Evolutionary conservation across 2,888 invertebrate species (phyloP).

Genomic region (Vanessa cardui): DNA sequence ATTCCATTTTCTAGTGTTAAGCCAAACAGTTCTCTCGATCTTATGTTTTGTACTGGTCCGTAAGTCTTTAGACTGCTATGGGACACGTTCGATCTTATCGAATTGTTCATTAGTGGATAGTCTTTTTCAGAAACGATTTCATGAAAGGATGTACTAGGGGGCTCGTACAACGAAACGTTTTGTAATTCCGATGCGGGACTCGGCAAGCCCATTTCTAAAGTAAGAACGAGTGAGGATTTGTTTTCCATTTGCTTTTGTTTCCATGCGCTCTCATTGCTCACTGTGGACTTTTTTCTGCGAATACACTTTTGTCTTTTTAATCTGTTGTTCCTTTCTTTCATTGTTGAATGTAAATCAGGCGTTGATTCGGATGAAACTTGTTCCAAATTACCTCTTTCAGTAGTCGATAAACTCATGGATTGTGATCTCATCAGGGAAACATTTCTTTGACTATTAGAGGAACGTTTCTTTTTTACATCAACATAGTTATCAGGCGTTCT

Average conservation of each 20-base stretch:
- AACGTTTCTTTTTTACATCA: constrained; percentile 48
- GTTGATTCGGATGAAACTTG: constrained; percentile 65
- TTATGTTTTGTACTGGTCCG: constrained; percentile 56
- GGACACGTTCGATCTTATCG: constrained; percentile 65
- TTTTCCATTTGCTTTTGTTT: constrained; percentile 53
- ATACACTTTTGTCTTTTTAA: constrained; percentile 83
- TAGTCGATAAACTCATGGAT: constrained; percentile 63
- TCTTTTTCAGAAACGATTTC: constrained; percentile 40
- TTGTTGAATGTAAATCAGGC: constrained; percentile 62
- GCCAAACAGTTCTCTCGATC: constrained; percentile 70
- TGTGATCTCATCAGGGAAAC: constrained; percentile 61
- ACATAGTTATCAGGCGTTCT: constrained; percentile 67
- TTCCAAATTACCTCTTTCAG: constrained; percentile 54
- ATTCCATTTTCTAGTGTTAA: constrained; percentile 76
- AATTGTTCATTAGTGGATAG: constrained; percentile 48
- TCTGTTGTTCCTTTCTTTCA: constrained; percentile 61
- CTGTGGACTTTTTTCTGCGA: constrained; percentile 77
- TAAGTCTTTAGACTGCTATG: constrained; percentile 71
- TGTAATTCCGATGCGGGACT: constrained; percentile 69
- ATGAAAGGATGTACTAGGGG: constrained; percentile 53
- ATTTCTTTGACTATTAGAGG: constrained; percentile 43
- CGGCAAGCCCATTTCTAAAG: constrained; percentile 73
- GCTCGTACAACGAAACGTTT: constrained; percentile 64
- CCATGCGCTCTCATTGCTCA: constrained; percentile 68
- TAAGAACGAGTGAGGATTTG: constrained; percentile 63